Evolutionary conservation across 2,888 invertebrate species (phyloP).

Genomic region (Aethes cnicana): DNA sequence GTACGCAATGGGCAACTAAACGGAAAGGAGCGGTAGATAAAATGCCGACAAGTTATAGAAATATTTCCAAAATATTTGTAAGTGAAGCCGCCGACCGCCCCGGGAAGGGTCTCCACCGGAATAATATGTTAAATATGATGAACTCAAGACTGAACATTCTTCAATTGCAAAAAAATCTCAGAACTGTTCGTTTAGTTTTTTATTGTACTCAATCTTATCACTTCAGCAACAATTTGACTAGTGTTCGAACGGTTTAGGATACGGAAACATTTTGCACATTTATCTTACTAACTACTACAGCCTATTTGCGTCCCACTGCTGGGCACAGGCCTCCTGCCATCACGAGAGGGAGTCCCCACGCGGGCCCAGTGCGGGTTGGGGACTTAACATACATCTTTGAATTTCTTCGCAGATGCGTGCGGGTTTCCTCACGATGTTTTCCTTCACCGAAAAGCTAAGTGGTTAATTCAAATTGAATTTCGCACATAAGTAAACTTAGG

Average conservation of each 20-base stretch:
- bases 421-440: no score
- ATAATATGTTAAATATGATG: conserved; percentile 45
- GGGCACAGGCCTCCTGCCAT: no score
- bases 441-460: no score
- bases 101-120: conserved; percentile 51
- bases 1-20: conserved; percentile 70
- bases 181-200: conserved; percentile 3
- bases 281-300: no score
- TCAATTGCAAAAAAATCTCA: conserved; percentile 16
- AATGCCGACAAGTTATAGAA: conserved; percentile 79
- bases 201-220: conserved; percentile 6
- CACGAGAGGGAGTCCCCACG: no score
- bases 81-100: conserved; percentile 63
- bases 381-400: no score
- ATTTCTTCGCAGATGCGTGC: no score
- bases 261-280: no score
- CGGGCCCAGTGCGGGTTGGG: no score
- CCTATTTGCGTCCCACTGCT: no score
- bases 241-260: conserved; percentile 11
- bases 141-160: conserved; percentile 43
- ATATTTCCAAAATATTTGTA: conserved; percentile 82
- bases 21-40: conserved; percentile 80
- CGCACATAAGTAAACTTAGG: no score
- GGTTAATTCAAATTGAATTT: no score
- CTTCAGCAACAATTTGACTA: neutral